Conservation (phyloP, 1,140 invertebrate species). For the Oedothorax gibbosus region DNA sequence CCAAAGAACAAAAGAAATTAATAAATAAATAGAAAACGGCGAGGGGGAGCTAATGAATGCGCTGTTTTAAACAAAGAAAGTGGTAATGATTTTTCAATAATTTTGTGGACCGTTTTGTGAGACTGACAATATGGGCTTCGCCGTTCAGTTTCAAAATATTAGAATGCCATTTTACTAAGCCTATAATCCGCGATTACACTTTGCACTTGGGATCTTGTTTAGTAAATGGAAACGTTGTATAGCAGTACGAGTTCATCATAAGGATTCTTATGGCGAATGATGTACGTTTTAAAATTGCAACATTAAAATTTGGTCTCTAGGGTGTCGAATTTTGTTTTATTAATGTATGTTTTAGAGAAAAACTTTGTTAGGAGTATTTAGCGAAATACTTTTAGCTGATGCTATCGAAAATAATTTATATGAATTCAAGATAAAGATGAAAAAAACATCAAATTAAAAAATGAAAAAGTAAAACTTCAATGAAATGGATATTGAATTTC, state of each 20-base stretch:
- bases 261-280: not conserved
- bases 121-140: constrained; percentile 31
- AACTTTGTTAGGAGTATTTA: too few relatives aligned
- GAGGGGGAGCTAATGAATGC: constrained; percentile 32
- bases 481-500: too few relatives aligned
- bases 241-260: not conserved
- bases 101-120: constrained; percentile 34
- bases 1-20: constrained; percentile 48
- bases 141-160: constrained; percentile 29
- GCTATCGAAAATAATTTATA: too few relatives aligned
- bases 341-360: too few relatives aligned
- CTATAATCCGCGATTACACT: constrained; percentile 6
- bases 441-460: too few relatives aligned
- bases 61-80: constrained; percentile 29
- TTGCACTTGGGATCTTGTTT: not conserved
- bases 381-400: too few relatives aligned
- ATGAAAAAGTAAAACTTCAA: too few relatives aligned
- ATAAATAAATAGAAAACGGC: constrained; percentile 28
- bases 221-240: not conserved
- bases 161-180: constrained; percentile 43
- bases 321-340: too few relatives aligned
- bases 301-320: not conserved
- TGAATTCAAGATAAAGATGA: too few relatives aligned
- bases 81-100: constrained; percentile 53
- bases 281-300: not conserved